A percentile compares a stretch with the other conserved stretches of the same genome.
Evolutionary conservation across 1,140 invertebrate species (phyloP).

Genomic region (Mactra quadrangularis): DNA sequence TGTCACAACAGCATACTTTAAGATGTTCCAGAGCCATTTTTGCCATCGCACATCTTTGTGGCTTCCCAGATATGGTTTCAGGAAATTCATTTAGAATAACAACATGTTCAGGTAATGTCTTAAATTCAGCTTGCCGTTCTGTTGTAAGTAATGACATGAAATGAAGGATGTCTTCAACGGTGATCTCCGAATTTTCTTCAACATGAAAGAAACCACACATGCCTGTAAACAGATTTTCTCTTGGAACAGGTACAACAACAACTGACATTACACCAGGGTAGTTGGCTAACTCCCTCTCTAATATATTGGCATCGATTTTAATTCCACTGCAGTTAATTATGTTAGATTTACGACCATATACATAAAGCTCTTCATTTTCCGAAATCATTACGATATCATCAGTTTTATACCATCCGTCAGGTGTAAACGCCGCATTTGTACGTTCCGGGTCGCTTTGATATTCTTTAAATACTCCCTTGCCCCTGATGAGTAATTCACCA

Average conservation of each 20-base stretch:
- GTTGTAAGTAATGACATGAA: not conserved
- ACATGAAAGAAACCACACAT: conserved; percentile 10
- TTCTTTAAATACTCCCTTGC: not conserved
- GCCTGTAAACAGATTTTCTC: not conserved
- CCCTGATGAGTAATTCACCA: too few relatives aligned
- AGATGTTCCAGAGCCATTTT: too few relatives aligned
- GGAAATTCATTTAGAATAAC: too few relatives aligned
- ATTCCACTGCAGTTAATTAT: not conserved
- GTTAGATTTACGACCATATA: not conserved
- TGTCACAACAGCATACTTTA: too few relatives aligned
- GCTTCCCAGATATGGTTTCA: too few relatives aligned
- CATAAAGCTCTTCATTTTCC: not conserved
- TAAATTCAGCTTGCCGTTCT: not conserved
- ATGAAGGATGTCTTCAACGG: not conserved
- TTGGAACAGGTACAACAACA: conserved; percentile 41
- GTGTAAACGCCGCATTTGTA: not conserved
- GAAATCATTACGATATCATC: not conserved
- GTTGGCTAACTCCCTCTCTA: conserved; percentile 15
- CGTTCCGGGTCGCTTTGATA: not conserved
- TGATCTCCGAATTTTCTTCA: not conserved
- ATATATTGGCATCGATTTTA: not conserved
- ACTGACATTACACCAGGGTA: conserved; percentile 22
- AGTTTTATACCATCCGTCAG: not conserved
- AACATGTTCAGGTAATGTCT: not conserved
- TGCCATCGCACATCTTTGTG: too few relatives aligned